Evolutionary conservation across 2,797 vertebrate genomes (phyloP).

Genomic region (Antrozous pallidus): DNA sequence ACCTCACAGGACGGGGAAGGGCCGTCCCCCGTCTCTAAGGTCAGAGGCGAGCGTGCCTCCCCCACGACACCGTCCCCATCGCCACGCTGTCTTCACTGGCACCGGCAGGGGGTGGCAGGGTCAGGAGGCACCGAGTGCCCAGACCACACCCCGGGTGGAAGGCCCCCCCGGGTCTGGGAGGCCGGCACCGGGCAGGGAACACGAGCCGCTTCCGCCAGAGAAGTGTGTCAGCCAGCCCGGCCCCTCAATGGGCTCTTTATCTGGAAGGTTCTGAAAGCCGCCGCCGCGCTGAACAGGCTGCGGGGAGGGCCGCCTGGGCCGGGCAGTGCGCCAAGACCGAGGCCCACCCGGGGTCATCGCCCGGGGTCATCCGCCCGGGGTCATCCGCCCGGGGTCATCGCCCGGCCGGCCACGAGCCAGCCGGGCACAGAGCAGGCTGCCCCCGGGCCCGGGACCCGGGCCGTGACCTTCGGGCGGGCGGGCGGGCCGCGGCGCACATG

Average conservation of each 20-base stretch:
- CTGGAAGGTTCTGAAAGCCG: neutral
- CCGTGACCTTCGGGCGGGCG: neutral
- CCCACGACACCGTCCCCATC: neutral
- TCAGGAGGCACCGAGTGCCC: neutral
- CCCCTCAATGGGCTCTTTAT: constrained; percentile 37
- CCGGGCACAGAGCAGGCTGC: neutral
- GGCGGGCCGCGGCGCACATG: neutral
- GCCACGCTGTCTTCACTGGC: neutral
- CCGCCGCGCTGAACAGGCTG: neutral
- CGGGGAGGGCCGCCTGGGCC: too few species aligned
- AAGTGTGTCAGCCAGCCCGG: constrained; percentile 32
- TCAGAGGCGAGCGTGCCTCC: neutral
- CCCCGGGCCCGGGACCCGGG: neutral
- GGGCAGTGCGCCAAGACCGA: neutral
- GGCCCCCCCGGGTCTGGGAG: neutral
- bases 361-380: too few species aligned
- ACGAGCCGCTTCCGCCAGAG: neutral
- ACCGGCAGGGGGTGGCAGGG: rapidly evolving
- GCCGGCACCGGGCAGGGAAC: constrained; percentile 26
- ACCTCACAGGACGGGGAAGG: rapidly evolving
- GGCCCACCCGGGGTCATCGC: neutral
- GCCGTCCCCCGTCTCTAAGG: neutral
- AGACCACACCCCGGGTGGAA: neutral
- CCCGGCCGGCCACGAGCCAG: neutral
- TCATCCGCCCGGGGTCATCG: too few species aligned